Evolutionary conservation across 64 coral and sea anemone genomes (phyloP), one percentile per base, ranked within the genome.

Genomic region (Montipora foliosa): DNA sequence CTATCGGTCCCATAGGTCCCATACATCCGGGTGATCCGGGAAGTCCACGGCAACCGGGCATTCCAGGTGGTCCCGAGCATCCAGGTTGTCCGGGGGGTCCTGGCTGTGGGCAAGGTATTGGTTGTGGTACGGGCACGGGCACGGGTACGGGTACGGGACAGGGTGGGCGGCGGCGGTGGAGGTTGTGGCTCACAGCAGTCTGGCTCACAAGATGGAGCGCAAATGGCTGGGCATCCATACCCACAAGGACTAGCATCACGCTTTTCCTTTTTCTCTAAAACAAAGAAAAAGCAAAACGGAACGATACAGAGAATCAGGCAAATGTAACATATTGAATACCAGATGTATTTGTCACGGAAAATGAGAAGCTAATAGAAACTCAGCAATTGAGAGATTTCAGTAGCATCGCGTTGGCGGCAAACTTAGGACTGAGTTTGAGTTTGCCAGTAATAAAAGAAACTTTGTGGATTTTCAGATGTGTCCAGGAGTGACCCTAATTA

Each of bases 1-100:
- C 97, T 84, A 92, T 89, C 10, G 95, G 95, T 60, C 97, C 97
- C 95, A 96, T 93, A 13, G 97, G 97, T 25, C 97, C 97, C 49
- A 88, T 91, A 15, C 83, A 87, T 77, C 97, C 97, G 0, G 90
- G 79, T 13, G 49, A 16, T 45, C 95, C 95, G 24, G 95, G 92
- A 14, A 72, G 37, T 22, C 96, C 96, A 22, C 81, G 90, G 62
- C 93, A 95, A 67, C 96, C 96, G 1, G 96, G 94, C 11, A 87
- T n/a, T 90, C 96, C 96, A 6, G 97, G 97, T 17, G 89, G 80
- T 59, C 97, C 97, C 83, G 94, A 86, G 61, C 92, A 89, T 44
- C 97, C 97, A n/a, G 97, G 95, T 55, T 95, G 91, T 80, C 94
- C 94, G 3, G 94, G 94, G 49, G 94, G 94, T 19, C 94, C 94